A percentile compares a stretch with the other conserved stretches of the same genome.
These are phyloP conservation scores for Hetaerina titia DNA, from an alignment of 2,888 invertebrate genomes.

Conservation along the genomic window DNA sequence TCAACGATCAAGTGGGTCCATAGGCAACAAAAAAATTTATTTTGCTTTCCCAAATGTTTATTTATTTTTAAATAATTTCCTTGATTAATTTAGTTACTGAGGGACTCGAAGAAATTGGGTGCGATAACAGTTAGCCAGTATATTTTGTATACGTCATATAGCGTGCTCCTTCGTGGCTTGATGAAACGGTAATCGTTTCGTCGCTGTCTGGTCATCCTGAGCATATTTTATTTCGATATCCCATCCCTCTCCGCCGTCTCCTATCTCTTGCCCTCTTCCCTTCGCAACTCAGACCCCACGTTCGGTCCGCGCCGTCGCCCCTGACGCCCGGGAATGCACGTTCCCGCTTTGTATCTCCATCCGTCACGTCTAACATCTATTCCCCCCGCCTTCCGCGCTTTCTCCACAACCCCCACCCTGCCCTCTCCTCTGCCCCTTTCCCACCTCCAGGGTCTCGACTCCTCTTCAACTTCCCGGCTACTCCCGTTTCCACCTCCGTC, in stretches of 20 bases:
- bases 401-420: neutral
- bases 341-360: conserved; percentile 41
- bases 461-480: neutral
- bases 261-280: neutral
- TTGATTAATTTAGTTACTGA: no score
- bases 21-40: no score
- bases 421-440: neutral
- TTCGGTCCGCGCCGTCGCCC: conserved; percentile 36
- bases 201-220: neutral
- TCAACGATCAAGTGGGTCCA: no score
- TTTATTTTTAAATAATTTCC: no score
- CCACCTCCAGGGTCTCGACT: neutral
- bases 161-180: no score
- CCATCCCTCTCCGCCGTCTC: neutral
- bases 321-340: conserved; percentile 24
- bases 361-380: conserved; percentile 33
- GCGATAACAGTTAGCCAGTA: no score
- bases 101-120: no score
- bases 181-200: no score
- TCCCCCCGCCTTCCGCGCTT: neutral
- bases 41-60: no score
- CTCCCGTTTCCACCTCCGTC: conserved; percentile 45
- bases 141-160: no score
- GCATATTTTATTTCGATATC: no score
- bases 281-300: conserved; percentile 67